These are phyloP conservation scores for Chymomyza caudatula DNA, from an alignment of 2,888 invertebrate genomes.

Conservation along the genomic window DNA sequence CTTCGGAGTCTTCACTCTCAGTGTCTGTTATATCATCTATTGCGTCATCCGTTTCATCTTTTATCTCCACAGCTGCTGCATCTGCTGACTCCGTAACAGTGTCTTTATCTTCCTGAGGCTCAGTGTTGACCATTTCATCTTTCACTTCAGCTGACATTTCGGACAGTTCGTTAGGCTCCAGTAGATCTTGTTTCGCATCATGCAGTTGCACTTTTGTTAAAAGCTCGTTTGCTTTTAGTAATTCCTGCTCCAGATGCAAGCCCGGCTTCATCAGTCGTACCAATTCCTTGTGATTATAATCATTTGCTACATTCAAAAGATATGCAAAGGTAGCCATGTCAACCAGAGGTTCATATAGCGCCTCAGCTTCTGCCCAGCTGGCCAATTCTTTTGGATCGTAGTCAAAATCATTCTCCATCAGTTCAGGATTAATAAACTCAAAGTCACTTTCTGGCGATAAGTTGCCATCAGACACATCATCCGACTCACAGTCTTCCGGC, in stretches of 20 bases:
- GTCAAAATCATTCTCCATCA: background rate
- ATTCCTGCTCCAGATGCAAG: background rate
- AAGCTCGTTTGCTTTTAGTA: background rate
- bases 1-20: background rate
- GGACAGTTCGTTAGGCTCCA: too few species aligned
- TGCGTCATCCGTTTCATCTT: background rate
- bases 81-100: background rate
- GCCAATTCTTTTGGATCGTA: background rate
- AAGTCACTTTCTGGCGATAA: background rate
- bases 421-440: background rate
- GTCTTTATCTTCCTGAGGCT: too few species aligned
- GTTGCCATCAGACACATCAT: background rate
- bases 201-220: too few species aligned
- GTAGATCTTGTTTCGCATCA: too few species aligned
- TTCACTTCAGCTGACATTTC: too few species aligned
- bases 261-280: background rate
- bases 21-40: background rate
- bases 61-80: background rate
- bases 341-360: slow-evolving; percentile 4
- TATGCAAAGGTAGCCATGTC: slow-evolving; percentile 25
- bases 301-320: slow-evolving; percentile 2
- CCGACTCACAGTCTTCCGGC: background rate
- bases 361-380: slow-evolving; percentile 10
- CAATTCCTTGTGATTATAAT: background rate
- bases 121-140: background rate